Conservation (phyloP, 1,140 invertebrate genomes). For the Antheraea pernyi region DNA sequence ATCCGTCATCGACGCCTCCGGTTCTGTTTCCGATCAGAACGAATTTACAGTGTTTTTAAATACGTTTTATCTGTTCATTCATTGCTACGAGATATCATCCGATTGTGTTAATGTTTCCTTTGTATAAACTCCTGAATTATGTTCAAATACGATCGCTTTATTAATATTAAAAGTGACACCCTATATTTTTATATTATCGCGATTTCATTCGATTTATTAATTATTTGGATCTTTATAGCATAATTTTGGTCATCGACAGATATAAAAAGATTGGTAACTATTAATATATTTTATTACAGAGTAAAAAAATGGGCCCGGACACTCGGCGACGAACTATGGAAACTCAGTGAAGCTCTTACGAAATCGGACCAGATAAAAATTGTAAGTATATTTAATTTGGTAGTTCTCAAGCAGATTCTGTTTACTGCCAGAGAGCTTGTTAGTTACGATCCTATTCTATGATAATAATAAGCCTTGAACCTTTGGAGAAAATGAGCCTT, state of each 20-base stretch:
- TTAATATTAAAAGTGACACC: too few species aligned
- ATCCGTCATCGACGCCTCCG: neutral
- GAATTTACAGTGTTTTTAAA: neutral
- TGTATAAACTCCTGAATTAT: too few species aligned
- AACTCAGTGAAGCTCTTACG: slow-evolving; percentile 62
- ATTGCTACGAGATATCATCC: too few species aligned
- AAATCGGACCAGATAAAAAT: slow-evolving; percentile 66
- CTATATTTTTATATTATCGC: too few species aligned
- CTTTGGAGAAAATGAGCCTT: too few species aligned
- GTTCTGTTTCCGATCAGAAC: neutral
- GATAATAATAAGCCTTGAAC: too few species aligned
- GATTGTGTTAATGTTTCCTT: too few species aligned
- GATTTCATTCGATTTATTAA: too few species aligned
- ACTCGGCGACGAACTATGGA: slow-evolving; percentile 66
- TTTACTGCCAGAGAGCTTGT: too few species aligned
- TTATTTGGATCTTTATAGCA: neutral
- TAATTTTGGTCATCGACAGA: neutral
- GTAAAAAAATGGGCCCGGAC: slow-evolving; percentile 65
- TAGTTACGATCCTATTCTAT: too few species aligned
- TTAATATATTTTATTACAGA: slow-evolving; percentile 34
- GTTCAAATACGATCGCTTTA: too few species aligned
- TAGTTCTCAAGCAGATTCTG: neutral
- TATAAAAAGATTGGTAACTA: neutral
- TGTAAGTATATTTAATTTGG: slow-evolving; percentile 43
- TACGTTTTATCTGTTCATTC: too few species aligned